Percentiles rank a stretch among this genome's conserved stretches.
These are phyloP conservation scores for Leptothorax acervorum DNA, from an alignment of 2,888 invertebrate genomes.

Conservation along the genomic window DNA sequence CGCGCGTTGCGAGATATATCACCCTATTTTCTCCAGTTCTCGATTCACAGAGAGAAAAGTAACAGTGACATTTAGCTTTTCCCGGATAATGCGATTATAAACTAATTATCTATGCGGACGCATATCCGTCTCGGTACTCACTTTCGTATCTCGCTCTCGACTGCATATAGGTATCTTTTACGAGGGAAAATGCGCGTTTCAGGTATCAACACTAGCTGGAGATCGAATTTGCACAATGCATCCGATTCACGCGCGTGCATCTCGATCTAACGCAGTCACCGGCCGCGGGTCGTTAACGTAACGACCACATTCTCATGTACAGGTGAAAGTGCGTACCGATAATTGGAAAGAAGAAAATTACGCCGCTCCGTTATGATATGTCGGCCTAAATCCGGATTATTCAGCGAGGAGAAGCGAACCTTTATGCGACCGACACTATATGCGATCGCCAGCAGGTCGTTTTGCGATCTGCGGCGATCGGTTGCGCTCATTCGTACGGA, in stretches of 20 bases:
- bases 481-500: background rate
- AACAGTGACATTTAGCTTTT: constrained; percentile 9
- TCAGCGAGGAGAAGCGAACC: background rate
- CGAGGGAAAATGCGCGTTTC: constrained; percentile 3
- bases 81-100: background rate
- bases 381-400: constrained; percentile 14
- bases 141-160: constrained; percentile 21
- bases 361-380: constrained; percentile 15
- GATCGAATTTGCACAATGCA: constrained; percentile 7
- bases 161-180: background rate
- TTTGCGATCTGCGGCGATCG: background rate
- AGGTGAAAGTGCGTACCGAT: constrained; percentile 30
- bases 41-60: background rate
- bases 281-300: constrained; percentile 3
- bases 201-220: background rate
- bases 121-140: background rate
- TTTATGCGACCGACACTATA: constrained; percentile 9
- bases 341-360: constrained; percentile 31
- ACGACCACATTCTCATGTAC: background rate
- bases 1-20: background rate
- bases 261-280: background rate
- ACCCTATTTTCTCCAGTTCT: constrained; percentile 4
- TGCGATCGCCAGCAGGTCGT: background rate
- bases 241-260: background rate
- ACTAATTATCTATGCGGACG: background rate